A percentile compares a stretch with the other conserved stretches of the same genome.
Conservation (phyloP, 2,113 vertebrate species). For the Cyanoramphus novaezelandiae region DNA sequence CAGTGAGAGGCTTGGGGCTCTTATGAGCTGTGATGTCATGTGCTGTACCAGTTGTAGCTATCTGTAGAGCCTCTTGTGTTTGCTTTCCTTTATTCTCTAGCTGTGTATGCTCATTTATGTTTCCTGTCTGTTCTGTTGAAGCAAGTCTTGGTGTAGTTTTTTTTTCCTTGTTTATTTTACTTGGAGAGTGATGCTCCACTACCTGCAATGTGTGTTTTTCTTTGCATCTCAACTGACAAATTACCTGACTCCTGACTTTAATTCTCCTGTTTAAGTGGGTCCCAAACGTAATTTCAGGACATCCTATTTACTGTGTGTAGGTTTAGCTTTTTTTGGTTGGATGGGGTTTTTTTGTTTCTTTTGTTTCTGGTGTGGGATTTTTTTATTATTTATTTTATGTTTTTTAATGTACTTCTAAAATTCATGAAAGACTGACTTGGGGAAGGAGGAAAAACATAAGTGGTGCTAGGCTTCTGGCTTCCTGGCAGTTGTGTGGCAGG, state of each 20-base stretch:
- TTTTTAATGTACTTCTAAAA: background rate
- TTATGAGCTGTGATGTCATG: background rate
- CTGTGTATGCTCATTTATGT: background rate
- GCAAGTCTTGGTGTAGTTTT: background rate
- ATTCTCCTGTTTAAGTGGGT: background rate
- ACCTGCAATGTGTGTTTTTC: background rate
- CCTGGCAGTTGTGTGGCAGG: background rate
- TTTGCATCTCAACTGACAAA: background rate
- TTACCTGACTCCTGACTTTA: background rate
- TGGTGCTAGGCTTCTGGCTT: background rate
- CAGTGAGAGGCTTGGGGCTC: background rate
- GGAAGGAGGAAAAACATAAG: background rate
- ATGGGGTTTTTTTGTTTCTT: background rate
- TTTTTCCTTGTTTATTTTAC: background rate
- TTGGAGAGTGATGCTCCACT: background rate
- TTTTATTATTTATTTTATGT: background rate
- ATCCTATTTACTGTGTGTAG: background rate
- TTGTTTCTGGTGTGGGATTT: background rate
- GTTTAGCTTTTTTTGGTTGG: background rate
- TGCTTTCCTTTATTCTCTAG: background rate
- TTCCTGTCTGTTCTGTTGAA: background rate
- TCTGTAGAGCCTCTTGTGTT: background rate
- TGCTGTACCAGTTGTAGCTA: background rate
- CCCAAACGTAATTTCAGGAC: background rate
- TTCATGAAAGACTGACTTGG: background rate